These are phyloP conservation scores for Lates calcarifer DNA, from an alignment of 2,113 vertebrate species.

Conservation along the genomic window DNA sequence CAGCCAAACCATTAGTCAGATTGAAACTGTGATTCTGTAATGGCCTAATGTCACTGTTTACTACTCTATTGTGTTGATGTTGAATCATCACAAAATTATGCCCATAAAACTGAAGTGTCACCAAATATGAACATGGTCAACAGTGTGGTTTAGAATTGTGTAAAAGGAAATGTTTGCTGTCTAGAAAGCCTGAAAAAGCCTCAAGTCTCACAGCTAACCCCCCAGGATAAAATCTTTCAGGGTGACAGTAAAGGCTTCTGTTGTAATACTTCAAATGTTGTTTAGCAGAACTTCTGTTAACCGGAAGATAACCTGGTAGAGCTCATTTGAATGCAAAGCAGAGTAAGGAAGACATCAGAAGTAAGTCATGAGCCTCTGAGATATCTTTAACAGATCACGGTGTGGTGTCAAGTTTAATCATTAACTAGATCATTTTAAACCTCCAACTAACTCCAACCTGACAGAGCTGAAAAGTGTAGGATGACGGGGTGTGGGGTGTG, in stretches of 20 bases:
- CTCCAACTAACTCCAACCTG: not conserved
- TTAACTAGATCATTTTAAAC: not conserved
- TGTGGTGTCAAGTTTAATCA: conserved; percentile 15
- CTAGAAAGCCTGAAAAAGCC: not conserved
- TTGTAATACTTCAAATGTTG: not conserved
- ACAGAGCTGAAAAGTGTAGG: not conserved
- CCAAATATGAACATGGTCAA: conserved; percentile 53
- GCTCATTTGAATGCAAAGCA: conserved; percentile 22
- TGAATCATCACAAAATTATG: conserved; percentile 12
- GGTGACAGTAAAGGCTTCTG: not conserved
- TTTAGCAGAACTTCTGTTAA: not conserved
- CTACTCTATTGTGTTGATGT: not conserved
- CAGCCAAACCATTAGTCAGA: not conserved
- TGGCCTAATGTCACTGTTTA: not conserved
- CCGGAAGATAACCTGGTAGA: not conserved
- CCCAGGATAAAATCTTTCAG: not conserved
- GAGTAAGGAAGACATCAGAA: not conserved
- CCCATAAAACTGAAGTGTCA: not conserved
- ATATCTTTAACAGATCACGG: not conserved
- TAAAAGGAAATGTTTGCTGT: conserved; percentile 31
- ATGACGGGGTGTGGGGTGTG: not conserved
- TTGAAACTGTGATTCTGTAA: not conserved
- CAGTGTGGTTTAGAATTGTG: conserved; percentile 17
- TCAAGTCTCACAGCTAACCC: not conserved
- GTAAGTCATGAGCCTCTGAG: not conserved